Evolutionary conservation across 2,888 invertebrate genomes (phyloP), one percentile per base, ranked within the genome.

Genomic region (Vandiemenella viatica): DNA sequence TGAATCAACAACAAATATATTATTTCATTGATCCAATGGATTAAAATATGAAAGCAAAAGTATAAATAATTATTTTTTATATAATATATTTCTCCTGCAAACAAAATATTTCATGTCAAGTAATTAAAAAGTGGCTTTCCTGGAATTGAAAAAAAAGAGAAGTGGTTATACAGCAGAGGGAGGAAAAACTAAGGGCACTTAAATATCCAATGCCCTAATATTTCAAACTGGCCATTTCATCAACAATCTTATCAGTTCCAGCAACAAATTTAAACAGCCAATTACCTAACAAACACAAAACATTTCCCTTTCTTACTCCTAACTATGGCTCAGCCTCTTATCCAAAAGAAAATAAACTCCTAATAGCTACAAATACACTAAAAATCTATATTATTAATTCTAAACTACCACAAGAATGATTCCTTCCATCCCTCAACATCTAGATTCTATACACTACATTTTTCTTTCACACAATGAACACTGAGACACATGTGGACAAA

Each of bases 141-240:
- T 10, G 32, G 10, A 13, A 32, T 32, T 32, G 32, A n/a, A 32
- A 32, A 32, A 32, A n/a, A n/a, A n/a, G n/a, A n/a, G n/a, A n/a
- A n/a, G n/a, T n/a, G n/a, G n/a, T 32, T 32, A 13, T 32, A 32
- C 32, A 32, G 32, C 17, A 16, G 43, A 49, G 45, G 41, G 51
- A 41, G 45, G 47, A 40, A 50, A 48, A 55, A 53, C 53, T 55
- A 55, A 55, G 54, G 54, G 51, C 54, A 55, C 54, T 55, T 55
- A 51, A 50, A 44, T 50, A 44, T 49, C 53, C 50, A 53, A 51
- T 49, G 49, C 51, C 49, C 47, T 38, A 32, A 47, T n/a, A n/a
- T n/a, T n/a, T n/a, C n/a, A n/a, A 52, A 49, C 52, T 32, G 45
- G 45, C 45, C 45, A 18, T 45, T 45, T 32, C 32, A 32, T 4